Percentiles rank a stretch among this genome's conserved stretches.
phyloP scores from a whole-genome alignment of 2,888 invertebrate genomes.

The Callinectes sapidus region DNA sequence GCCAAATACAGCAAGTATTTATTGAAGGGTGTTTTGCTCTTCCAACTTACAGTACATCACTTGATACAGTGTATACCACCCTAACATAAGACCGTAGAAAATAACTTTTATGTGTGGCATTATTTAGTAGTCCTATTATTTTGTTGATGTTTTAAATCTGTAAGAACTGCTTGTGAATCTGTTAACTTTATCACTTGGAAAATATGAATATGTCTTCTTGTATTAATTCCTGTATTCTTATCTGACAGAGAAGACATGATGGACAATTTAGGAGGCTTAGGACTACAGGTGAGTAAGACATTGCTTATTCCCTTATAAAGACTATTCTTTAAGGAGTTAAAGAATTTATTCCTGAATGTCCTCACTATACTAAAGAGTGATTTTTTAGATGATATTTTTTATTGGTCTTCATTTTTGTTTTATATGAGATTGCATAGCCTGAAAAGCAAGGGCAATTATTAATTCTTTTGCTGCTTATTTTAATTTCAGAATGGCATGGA shows the following conservation, averaged over 20 bases:
- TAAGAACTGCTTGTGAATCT: neutral
- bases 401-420: neutral
- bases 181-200: neutral
- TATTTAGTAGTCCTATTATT: neutral
- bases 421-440: neutral
- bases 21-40: too few species aligned
- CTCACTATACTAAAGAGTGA: neutral
- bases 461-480: neutral
- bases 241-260: constrained; percentile 69
- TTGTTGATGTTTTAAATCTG: neutral
- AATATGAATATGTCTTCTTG: neutral
- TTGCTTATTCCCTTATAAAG: neutral
- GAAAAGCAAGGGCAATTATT: neutral
- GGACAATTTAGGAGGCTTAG: constrained; percentile 67
- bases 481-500: constrained; percentile 63
- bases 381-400: neutral
- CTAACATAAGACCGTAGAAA: neutral
- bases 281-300: constrained; percentile 60
- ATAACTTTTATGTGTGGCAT: neutral
- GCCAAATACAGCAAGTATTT: too few species aligned
- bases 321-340: neutral
- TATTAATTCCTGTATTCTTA: neutral
- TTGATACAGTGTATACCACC: too few species aligned
- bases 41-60: too few species aligned
- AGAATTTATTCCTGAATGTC: neutral